These are phyloP conservation scores for Hyaena hyaena DNA, from an alignment of 2,113 vertebrate genomes.

Conservation along the genomic window DNA sequence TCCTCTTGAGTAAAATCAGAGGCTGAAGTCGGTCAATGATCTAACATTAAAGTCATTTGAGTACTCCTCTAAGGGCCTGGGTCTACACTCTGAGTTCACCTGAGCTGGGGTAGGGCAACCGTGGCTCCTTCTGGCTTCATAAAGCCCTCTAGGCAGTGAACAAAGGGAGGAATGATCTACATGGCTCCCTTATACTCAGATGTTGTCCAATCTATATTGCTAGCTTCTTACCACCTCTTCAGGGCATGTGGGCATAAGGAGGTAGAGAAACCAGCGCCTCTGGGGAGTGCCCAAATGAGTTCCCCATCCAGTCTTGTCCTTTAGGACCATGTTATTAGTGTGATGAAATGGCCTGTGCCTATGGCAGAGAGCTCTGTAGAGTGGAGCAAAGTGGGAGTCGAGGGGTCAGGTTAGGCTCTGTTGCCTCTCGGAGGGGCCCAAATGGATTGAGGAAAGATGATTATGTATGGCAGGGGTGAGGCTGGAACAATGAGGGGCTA, in stretches of 20 bases:
- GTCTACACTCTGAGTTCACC: not conserved
- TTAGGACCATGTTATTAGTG: not conserved
- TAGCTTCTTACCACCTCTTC: not conserved
- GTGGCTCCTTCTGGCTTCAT: not conserved
- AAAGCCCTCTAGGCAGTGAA: not conserved
- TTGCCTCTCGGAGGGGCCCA: not conserved
- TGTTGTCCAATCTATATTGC: not conserved
- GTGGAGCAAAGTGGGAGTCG: not conserved
- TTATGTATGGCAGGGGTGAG: not conserved
- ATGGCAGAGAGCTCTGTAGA: not conserved
- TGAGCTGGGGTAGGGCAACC: not conserved
- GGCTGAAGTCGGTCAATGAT: not conserved
- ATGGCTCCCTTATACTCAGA: not conserved
- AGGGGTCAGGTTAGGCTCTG: not conserved
- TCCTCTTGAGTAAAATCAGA: slow-evolving; percentile 36
- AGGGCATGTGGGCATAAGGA: not conserved
- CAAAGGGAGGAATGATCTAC: not conserved
- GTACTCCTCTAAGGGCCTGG: not conserved
- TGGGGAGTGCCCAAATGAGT: not conserved
- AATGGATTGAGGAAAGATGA: not conserved
- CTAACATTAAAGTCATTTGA: not conserved
- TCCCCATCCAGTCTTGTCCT: not conserved
- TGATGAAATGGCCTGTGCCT: not conserved
- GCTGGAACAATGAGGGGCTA: not conserved
- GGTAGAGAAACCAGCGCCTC: not conserved